A percentile compares a stretch with the other conserved stretches of the same genome.
Conservation (phyloP, 2,113 vertebrate genomes). For the Rhinichthys klamathensis region DNA sequence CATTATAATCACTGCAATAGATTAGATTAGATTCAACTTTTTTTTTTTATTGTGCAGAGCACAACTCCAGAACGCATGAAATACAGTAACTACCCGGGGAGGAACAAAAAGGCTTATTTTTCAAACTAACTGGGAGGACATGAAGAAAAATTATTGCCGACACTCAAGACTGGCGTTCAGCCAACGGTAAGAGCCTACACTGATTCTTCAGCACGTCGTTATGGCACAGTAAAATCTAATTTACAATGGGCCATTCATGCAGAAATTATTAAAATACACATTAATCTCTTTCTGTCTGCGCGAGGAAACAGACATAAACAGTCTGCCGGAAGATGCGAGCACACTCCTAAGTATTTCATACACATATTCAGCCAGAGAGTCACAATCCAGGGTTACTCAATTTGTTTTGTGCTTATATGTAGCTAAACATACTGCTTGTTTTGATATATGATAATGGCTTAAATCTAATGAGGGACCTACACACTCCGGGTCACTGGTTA, state of each 20-base stretch:
- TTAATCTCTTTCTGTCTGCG: conserved; percentile 26
- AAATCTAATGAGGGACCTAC: neutral
- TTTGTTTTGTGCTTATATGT: neutral
- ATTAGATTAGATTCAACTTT: neutral
- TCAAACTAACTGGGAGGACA: conserved; percentile 7
- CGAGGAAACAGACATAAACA: conserved; percentile 38
- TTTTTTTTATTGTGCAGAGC: neutral
- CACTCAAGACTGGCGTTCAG: conserved; percentile 20
- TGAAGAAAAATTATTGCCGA: neutral
- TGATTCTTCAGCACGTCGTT: neutral
- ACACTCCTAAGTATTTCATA: neutral
- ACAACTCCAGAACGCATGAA: neutral
- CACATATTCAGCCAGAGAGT: neutral
- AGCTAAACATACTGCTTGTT: neutral
- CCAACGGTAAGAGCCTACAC: neutral
- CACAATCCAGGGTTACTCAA: neutral
- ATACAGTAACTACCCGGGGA: neutral
- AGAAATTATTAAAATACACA: conserved; percentile 43
- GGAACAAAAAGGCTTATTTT: neutral
- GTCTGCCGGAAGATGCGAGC: neutral
- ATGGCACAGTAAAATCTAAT: conserved; percentile 27
- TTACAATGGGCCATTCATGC: conserved; percentile 27
- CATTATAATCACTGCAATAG: neutral
- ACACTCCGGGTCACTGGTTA: conserved; percentile 3
- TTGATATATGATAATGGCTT: conserved; percentile 4